Percentiles rank a stretch among this genome's conserved stretches.
These are phyloP conservation scores for Meteorus colon DNA, from an alignment of 2,888 invertebrate genomes.

Conservation along the genomic window DNA sequence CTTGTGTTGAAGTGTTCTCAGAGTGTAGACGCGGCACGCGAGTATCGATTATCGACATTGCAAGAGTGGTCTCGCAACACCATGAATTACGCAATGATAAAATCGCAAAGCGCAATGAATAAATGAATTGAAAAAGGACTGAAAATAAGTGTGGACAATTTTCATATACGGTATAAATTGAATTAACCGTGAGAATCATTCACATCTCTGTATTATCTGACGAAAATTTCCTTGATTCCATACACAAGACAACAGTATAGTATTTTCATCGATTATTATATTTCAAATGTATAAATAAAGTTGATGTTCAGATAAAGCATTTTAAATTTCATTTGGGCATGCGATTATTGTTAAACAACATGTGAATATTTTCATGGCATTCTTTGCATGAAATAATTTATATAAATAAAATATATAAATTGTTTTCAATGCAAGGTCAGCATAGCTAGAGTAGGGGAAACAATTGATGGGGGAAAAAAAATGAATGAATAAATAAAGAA, in stretches of 20 bases:
- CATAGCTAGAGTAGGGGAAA: neutral
- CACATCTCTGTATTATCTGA: too few species aligned
- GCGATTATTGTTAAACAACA: slow-evolving; percentile 19
- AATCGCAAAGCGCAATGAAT: slow-evolving; percentile 29
- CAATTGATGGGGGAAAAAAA: neutral
- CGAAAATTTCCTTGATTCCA: too few species aligned
- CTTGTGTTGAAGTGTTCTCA: too few species aligned
- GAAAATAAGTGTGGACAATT: neutral
- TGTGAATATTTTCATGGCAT: slow-evolving; percentile 23
- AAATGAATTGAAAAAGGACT: neutral
- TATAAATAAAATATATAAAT: slow-evolving; percentile 21
- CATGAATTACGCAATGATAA: slow-evolving; percentile 43
- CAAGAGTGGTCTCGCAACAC: neutral
- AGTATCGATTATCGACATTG: slow-evolving; percentile 39
- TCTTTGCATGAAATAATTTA: neutral
- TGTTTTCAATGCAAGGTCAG: slow-evolving; percentile 34
- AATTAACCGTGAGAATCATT: neutral
- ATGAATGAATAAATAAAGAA: neutral
- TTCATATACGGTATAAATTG: neutral
- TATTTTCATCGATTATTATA: neutral
- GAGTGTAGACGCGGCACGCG: slow-evolving; percentile 27
- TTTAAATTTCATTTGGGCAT: neutral
- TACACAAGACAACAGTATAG: too few species aligned
- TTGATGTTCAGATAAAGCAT: neutral
- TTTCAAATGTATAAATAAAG: neutral